Evolutionary conservation across 2,888 invertebrate genomes (phyloP).

Genomic region (Apoda limacodes): DNA sequence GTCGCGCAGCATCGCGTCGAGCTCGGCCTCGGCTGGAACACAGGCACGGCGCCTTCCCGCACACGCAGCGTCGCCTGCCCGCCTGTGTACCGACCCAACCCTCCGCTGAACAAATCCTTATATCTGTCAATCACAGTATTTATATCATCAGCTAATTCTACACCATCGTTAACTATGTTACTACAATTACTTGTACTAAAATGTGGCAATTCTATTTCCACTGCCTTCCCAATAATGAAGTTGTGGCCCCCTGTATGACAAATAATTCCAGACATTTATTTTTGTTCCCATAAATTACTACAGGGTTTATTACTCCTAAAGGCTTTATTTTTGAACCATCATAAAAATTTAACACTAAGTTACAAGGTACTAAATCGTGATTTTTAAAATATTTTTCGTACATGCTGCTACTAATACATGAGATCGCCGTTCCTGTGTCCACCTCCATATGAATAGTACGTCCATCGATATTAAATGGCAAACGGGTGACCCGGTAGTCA

Average conservation of each 20-base stretch:
- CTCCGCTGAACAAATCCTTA: conserved; percentile 16
- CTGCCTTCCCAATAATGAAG: conserved; percentile 16
- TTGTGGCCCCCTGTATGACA: conserved; percentile 15
- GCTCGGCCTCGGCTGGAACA: conserved; percentile 22
- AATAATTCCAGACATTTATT: conserved; percentile 17
- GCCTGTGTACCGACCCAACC: conserved; percentile 18
- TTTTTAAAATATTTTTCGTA: conserved; percentile 13
- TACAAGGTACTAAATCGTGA: conserved; percentile 9
- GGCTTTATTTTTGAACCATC: too few relatives aligned
- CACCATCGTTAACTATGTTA: conserved; percentile 1
- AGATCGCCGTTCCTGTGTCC: conserved; percentile 22
- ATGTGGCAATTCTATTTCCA: conserved; percentile 17
- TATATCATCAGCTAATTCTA: conserved; percentile 5
- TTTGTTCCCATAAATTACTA: conserved; percentile 2
- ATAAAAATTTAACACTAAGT: conserved; percentile 14
- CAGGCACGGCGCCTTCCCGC: conserved; percentile 18
- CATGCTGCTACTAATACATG: conserved; percentile 19
- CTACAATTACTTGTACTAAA: conserved; percentile 5
- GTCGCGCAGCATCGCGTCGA: conserved; percentile 23
- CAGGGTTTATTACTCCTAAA: conserved; percentile 13
- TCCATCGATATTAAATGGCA: conserved; percentile 13
- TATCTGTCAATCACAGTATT: conserved; percentile 8
- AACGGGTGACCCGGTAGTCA: too few relatives aligned
- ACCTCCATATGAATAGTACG: conserved; percentile 18
- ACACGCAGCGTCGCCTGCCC: conserved; percentile 15